Percentiles rank a stretch among this genome's conserved stretches.
Evolutionary conservation across 1,140 invertebrate genomes (phyloP).

Genomic region (Cherax quadricarinatus): DNA sequence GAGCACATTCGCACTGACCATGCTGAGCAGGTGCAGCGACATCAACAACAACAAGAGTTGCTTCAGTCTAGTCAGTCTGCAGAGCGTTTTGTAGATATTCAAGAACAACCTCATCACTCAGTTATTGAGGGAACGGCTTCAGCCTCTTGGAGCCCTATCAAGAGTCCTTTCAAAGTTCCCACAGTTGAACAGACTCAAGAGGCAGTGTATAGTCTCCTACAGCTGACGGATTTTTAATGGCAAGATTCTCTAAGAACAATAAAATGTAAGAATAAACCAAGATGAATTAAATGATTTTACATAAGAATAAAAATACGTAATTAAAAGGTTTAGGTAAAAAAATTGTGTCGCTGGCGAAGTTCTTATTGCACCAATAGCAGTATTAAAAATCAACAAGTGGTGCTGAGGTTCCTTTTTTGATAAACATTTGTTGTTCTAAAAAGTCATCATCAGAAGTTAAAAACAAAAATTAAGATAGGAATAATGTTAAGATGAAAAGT

Average conservation of each 20-base stretch:
- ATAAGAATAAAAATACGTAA: too few species aligned
- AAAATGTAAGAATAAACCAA: too few species aligned
- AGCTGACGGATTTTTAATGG: conserved; percentile 57
- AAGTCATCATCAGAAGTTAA: too few species aligned
- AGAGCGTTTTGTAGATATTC: conserved; percentile 18
- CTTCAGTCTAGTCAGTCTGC: conserved; percentile 27
- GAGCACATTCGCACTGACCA: conserved; percentile 72
- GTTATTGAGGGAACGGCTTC: conserved; percentile 19
- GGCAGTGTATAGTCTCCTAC: conserved; percentile 58
- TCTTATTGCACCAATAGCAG: too few species aligned
- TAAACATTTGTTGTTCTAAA: too few species aligned
- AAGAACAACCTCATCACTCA: conserved; percentile 27
- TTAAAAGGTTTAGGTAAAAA: too few species aligned
- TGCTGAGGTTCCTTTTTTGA: too few species aligned
- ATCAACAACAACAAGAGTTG: conserved; percentile 57
- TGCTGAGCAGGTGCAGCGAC: conserved; percentile 69
- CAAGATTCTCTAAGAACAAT: neutral
- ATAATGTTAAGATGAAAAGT: too few species aligned
- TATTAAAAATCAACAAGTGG: too few species aligned
- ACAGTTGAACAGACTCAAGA: conserved; percentile 68
- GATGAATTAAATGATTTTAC: too few species aligned
- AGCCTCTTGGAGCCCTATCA: conserved; percentile 50
- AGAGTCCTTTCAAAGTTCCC: conserved; percentile 62
- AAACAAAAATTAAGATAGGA: too few species aligned
- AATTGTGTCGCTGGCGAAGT: too few species aligned